Evolutionary conservation across 2,888 invertebrate species (phyloP), one percentile per base, ranked within the genome.

Genomic region (Dendrolimus pini): DNA sequence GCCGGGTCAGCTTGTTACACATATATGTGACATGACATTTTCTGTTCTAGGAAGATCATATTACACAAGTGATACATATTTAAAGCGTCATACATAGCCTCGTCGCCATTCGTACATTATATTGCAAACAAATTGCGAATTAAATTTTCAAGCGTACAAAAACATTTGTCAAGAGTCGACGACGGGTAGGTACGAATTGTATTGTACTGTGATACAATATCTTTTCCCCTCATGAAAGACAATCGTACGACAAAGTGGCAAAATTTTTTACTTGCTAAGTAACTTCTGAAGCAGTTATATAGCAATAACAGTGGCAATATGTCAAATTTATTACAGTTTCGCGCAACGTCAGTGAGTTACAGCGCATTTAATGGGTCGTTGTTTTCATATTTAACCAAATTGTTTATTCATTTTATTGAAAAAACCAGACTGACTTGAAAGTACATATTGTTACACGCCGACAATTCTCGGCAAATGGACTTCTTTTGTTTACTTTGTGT

Each of bases 281-380:
- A 72, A 74, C 69, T 77, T 67, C 64, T 66, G 70, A 72, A 71
- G 65, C 71, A 70, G 72, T 74, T 73, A 71, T 30, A 30, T 76
- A 69, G 74, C 77, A 71, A 77, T 76, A 75, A 74, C 72, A 75
- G 68, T 64, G 68, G 71, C 72, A 62, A 75, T 77, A 76, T 77
- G 75, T 77, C 72, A 74, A 67, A 71, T 75, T 76, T 77, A 77
- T 77, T 76, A 67, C 69, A 59, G 62, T 68, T 67, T 67, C 63
- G 68, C 67, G 70, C 70, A 68, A 68, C 64, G 66, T 64, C 66
- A 62, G 65, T 72, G 69, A 73, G 64, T 74, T 68, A 75, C 68
- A 68, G 65, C 62, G 60, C 70, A 69, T 75, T 74, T 76, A 76
- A 72, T 72, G 72, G 70, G 63, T 65, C 64, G 61, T 65, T 65